Evolutionary conservation across 35 echinoderm and acorn worm species (phyloP), one percentile per base, ranked within the genome.

Genomic region (Acanthaster planci): DNA sequence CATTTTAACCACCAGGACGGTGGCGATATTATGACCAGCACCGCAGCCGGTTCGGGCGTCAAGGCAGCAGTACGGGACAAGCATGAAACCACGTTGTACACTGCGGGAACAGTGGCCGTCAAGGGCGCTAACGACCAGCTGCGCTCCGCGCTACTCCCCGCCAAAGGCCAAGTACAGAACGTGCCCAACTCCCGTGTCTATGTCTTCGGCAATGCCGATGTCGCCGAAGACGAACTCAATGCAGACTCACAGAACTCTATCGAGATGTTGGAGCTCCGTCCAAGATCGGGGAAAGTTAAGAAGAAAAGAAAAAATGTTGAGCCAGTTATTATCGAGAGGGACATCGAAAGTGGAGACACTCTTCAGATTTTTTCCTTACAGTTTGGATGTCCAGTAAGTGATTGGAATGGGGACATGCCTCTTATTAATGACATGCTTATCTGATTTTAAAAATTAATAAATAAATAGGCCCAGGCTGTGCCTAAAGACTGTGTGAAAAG

Each of bases 91-190:
- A 72, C 64, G 64, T 26, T 12, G 7, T 72, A 72, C 64, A 72
- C 64, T 0, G 64, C 64, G 64, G 42, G 42, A 12, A 26, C 64
- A 72, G 64, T 72, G 26, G 64, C 64, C 64, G 57, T 30, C 57
- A 34, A 19, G 7, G 2, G 2, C 8, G 19, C 10, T n/a, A 18
- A 57, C 17, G 2, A 30, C 0, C 8, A 19, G 26, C 51, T 7
- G 27, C 51, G 81, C 10, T 36, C 27, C 8, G 53, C 84, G 15
- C 80, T 84, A 38, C 84, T 89, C 67, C 76, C 91, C 21, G 54
- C 40, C 21, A 55, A 76, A 23, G 91, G 91, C 31, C 86, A 93
- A 76, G 82, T 93, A 57, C 91, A 93, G 42, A 93, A 93, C 54
- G 91, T 93, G 32, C 86, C 79, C 38, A 89, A 85, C 27, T 82